Evolutionary conservation across 2,113 vertebrate genomes (phyloP).

Genomic region (Rhadina sibilatrix): DNA sequence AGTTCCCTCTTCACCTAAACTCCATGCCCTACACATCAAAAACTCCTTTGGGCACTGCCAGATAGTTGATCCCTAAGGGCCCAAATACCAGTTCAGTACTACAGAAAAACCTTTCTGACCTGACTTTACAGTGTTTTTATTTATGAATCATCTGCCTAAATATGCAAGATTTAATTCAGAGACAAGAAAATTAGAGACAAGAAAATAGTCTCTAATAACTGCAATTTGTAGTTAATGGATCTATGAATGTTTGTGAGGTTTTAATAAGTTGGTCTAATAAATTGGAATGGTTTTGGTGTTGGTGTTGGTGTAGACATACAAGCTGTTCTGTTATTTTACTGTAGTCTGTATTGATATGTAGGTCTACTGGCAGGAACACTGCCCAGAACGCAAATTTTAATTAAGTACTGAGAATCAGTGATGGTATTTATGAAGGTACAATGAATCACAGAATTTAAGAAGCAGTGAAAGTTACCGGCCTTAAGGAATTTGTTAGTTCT

Average conservation of each 20-base stretch:
- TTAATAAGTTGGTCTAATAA: background rate
- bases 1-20: background rate
- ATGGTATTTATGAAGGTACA: background rate
- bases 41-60: background rate
- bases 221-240: background rate
- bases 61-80: background rate
- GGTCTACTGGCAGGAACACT: background rate
- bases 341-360: background rate
- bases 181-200: background rate
- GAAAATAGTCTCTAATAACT: background rate
- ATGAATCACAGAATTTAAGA: background rate
- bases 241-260: background rate
- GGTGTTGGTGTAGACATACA: background rate
- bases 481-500: background rate
- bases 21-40: background rate
- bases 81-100: background rate
- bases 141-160: background rate
- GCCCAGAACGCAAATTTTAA: background rate
- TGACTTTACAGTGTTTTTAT: background rate
- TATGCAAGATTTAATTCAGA: background rate
- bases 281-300: background rate
- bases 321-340: background rate
- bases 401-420: background rate
- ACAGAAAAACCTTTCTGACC: background rate
- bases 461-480: background rate